phyloP scores from a whole-genome alignment of 2,888 invertebrate genomes.

The Sepioteuthis lessoniana region DNA sequence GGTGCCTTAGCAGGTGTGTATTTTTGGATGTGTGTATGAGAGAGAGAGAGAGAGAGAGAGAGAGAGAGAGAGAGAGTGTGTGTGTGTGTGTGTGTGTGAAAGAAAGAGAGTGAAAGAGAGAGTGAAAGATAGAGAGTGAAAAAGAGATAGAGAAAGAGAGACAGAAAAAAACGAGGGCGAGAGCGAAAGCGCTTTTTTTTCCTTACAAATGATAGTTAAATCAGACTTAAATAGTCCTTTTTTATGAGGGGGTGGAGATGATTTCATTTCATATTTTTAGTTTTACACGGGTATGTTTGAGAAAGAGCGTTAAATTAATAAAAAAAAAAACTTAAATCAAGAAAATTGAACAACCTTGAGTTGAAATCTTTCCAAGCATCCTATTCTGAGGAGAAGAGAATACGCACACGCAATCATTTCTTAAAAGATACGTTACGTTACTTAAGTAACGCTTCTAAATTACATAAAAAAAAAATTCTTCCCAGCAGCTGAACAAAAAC shows the following conservation, averaged over 20 bases:
- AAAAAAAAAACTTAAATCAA: neutral
- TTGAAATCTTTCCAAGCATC: too few relatives aligned
- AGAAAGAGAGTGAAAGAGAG: neutral
- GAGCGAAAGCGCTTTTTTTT: neutral
- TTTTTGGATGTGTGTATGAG: too few relatives aligned
- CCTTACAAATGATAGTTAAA: too few relatives aligned
- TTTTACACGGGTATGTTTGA: neutral
- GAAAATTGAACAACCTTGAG: neutral
- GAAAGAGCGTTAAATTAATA: neutral
- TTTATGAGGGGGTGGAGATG: too few relatives aligned
- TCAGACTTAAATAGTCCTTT: too few relatives aligned
- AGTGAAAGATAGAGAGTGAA: neutral
- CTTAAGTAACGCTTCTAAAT: slow-evolving; percentile 20
- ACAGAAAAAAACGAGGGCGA: neutral
- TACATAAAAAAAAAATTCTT: neutral
- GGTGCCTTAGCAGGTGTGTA: too few relatives aligned
- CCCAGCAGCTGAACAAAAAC: neutral
- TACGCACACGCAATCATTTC: neutral
- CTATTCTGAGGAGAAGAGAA: neutral
- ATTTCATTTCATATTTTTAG: neutral
- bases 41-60: neutral
- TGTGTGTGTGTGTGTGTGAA: too few relatives aligned
- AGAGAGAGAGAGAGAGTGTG: neutral
- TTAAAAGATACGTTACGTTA: neutral
- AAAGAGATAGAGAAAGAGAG: slow-evolving; percentile 24